Percentiles rank a stretch among this genome's conserved stretches.
phyloP scores from a whole-genome alignment of 2,113 vertebrate species.

The Petrocephalus microphthalmus region DNA sequence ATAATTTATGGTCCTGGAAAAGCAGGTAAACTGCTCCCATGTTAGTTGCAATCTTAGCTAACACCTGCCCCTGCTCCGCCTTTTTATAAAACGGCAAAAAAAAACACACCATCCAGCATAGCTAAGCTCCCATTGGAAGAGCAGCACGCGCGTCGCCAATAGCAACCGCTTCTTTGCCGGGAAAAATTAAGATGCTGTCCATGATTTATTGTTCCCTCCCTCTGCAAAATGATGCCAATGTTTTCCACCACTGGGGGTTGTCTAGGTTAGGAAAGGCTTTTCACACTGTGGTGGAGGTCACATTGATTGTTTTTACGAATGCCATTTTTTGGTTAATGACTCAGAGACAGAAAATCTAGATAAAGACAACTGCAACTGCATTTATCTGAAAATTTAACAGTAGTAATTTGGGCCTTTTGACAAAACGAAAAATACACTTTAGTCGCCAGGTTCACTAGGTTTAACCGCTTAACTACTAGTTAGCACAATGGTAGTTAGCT shows the following conservation, averaged over 20 bases:
- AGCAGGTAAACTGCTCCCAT: not conserved
- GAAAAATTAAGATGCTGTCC: not conserved
- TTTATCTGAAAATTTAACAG: not conserved
- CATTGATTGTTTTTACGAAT: not conserved
- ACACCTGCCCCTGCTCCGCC: not conserved
- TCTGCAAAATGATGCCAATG: not conserved
- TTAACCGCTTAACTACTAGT: not conserved
- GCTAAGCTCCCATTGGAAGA: not conserved
- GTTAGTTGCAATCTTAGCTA: not conserved
- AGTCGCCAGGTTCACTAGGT: not conserved
- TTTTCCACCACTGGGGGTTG: not conserved
- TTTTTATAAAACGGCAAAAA: not conserved
- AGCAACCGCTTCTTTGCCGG: not conserved
- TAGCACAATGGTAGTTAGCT: not conserved
- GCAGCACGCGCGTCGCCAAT: not conserved
- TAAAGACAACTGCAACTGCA: not conserved
- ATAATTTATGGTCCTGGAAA: not conserved
- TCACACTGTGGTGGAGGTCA: not conserved
- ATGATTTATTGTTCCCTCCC: not conserved
- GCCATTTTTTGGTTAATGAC: not conserved
- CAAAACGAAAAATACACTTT: not conserved
- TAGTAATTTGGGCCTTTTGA: not conserved
- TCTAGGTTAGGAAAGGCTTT: not conserved
- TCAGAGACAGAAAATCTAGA: not conserved
- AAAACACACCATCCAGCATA: not conserved